phyloP scores from a whole-genome alignment of 2,888 invertebrate species.

The Cantharis lateralis region DNA sequence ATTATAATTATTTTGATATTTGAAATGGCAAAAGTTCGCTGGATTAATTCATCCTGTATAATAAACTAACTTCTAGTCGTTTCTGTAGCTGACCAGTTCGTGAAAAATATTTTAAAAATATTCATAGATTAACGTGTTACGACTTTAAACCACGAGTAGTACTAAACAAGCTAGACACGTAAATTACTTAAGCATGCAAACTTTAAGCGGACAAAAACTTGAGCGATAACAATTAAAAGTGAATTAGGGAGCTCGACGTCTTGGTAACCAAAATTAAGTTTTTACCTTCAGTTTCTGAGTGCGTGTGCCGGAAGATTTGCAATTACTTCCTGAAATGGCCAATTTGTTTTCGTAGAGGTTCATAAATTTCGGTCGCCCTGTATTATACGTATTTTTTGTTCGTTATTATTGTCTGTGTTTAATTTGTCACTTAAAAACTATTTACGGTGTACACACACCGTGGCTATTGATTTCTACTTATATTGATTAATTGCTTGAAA shows the following conservation, averaged over 20 bases:
- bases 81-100: not conserved
- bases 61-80: not conserved
- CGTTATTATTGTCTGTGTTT: not conserved
- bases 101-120: not conserved
- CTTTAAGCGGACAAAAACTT: not conserved
- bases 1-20: no score
- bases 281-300: not conserved
- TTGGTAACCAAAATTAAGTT: not conserved
- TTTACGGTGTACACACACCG: not conserved
- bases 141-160: not conserved
- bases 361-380: not conserved
- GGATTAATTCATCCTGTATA: not conserved
- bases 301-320: not conserved
- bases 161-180: not conserved
- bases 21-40: no score
- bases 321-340: not conserved
- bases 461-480: not conserved
- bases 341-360: not conserved
- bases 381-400: no score
- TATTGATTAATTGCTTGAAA: not conserved
- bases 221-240: not conserved
- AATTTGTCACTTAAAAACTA: not conserved
- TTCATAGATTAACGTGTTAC: not conserved
- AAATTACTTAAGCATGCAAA: not conserved
- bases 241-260: not conserved